Conservation (phyloP, 1,140 invertebrate species). For the Sinonovacula constricta region DNA sequence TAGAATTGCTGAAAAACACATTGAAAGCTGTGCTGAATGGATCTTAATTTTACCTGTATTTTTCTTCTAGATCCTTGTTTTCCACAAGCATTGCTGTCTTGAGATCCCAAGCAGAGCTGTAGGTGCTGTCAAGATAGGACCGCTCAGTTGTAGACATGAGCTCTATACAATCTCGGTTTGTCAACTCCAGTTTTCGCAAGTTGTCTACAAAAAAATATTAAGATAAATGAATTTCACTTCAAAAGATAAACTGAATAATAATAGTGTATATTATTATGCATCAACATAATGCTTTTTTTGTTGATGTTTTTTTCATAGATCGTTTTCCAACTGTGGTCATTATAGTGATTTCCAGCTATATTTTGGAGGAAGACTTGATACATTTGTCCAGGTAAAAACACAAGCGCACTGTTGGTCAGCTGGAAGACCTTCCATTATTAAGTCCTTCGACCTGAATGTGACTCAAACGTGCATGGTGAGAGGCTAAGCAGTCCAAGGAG, state of each 20-base stretch:
- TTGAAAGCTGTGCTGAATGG: no score
- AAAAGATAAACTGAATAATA: background rate
- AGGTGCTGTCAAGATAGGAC: slow-evolving; percentile 40
- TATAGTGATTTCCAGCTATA: background rate
- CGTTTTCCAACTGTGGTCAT: background rate
- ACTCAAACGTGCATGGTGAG: no score
- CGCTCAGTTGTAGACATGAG: slow-evolving; percentile 29
- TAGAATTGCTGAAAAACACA: no score
- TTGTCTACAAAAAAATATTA: slow-evolving; percentile 44
- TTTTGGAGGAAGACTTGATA: background rate
- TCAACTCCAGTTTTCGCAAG: slow-evolving; percentile 38
- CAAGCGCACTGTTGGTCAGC: no score
- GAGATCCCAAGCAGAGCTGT: slow-evolving; percentile 32
- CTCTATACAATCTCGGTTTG: slow-evolving; percentile 48
- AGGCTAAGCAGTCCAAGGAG: no score
- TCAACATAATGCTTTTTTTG: background rate
- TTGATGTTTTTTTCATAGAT: background rate
- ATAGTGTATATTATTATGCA: background rate
- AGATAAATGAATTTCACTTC: background rate
- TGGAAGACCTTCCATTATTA: no score
- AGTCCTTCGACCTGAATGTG: no score
- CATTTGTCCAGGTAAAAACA: no score
- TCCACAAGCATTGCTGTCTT: slow-evolving; percentile 39
- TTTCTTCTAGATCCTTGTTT: slow-evolving; percentile 45
- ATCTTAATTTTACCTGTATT: slow-evolving; percentile 51